phyloP scores from a whole-genome alignment of 2,888 invertebrate species.

The Drosophila niveifrons region DNA sequence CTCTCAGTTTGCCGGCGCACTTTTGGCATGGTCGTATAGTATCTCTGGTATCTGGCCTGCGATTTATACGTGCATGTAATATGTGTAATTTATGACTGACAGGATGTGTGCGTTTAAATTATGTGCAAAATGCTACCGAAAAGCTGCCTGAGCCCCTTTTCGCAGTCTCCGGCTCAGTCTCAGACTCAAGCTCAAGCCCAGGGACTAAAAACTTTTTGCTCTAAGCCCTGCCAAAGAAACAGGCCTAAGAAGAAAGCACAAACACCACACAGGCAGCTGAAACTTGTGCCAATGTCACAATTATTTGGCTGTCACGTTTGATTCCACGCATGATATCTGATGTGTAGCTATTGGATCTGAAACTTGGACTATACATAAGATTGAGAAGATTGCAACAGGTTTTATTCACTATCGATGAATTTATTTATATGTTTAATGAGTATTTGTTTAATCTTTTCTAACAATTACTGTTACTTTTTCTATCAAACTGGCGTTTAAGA shows the following conservation, averaged over 20 bases:
- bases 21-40: constrained; percentile 55
- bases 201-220: constrained; percentile 6
- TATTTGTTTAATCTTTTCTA: too few relatives aligned
- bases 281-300: constrained; percentile 22
- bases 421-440: background rate
- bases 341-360: background rate
- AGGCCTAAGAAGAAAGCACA: constrained; percentile 6
- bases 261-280: constrained; percentile 5
- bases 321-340: constrained; percentile 22
- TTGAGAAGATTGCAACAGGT: background rate
- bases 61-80: constrained; percentile 81
- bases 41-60: constrained; percentile 70
- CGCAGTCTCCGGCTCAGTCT: background rate
- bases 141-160: constrained; percentile 40
- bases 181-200: background rate
- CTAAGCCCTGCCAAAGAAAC: constrained; percentile 29
- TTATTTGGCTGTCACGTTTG: constrained; percentile 53
- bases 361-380: too few relatives aligned
- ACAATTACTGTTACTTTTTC: too few relatives aligned
- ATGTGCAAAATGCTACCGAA: constrained; percentile 73
- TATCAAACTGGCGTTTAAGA: too few relatives aligned
- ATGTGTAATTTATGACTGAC: constrained; percentile 79
- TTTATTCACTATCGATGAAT: background rate
- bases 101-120: constrained; percentile 77
- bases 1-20: constrained; percentile 65